Conservation (phyloP, 2,888 invertebrate genomes). For the Pyrocoelia pectoralis region DNA sequence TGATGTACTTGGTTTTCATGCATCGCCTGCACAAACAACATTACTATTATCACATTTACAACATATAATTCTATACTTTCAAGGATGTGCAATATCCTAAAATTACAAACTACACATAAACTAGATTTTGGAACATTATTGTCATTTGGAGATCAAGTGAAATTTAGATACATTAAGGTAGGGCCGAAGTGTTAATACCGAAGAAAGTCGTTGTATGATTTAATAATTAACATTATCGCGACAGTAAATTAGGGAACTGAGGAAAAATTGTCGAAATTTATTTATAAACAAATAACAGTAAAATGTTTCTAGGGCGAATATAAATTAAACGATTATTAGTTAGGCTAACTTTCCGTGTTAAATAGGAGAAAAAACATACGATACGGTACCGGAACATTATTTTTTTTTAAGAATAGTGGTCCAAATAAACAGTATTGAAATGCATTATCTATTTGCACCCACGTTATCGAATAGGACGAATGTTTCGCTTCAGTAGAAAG, state of each 20-base stretch:
- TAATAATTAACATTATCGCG: no score
- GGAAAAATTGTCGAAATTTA: no score
- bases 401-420: constrained; percentile 14
- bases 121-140: no score
- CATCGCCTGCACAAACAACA: constrained; percentile 46
- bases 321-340: constrained; percentile 5
- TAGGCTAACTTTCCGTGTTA: background rate
- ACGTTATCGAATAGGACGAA: constrained; percentile 12
- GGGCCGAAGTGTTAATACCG: background rate
- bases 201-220: background rate
- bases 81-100: constrained; percentile 1
- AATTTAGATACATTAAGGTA: constrained; percentile 5
- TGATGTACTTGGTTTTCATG: constrained; percentile 47
- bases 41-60: constrained; percentile 33
- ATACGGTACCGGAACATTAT: constrained; percentile 22
- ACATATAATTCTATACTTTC: constrained; percentile 12
- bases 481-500: constrained; percentile 22
- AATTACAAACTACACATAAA: background rate
- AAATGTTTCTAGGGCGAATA: background rate
- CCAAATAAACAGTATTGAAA: constrained; percentile 13
- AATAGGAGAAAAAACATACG: background rate
- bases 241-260: no score
- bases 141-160: background rate
- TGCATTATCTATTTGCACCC: background rate
- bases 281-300: background rate